Evolutionary conservation across 2,888 invertebrate genomes (phyloP), one percentile per base, ranked within the genome.

Genomic region (Ferrisia virgata): DNA sequence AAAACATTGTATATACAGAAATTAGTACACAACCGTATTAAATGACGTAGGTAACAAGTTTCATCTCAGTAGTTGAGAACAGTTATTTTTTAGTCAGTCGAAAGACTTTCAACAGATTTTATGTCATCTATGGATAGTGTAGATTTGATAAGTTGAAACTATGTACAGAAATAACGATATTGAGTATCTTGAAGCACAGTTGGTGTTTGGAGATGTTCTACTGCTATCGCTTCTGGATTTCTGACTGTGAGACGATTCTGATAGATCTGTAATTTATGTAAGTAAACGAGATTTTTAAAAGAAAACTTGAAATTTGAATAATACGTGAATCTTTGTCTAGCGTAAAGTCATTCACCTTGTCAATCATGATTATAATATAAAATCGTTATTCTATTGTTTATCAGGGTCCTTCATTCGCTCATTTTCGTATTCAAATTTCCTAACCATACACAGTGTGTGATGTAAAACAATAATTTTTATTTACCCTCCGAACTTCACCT

Each of bases 241-340:
- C 58, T 85, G 85, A 25, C 85, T 85, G 28, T 85, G 72, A 25
- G 85, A 85, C 1, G 86, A 85, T n/a, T 86, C 85, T 3, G 86
- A 85, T 25, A 86, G 78, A 40, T 86, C 86, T 86, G 85, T 1
- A 86, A 86, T n/a, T n/a, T n/a, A n/a, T n/a, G n/a, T n/a, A n/a
- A n/a, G n/a, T n/a, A n/a, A n/a, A n/a, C n/a, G n/a, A n/a, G n/a
- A n/a, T n/a, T n/a, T n/a, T n/a, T n/a, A n/a, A n/a, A n/a, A n/a
- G n/a, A n/a, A n/a, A n/a, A n/a, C n/a, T n/a, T n/a, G n/a, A n/a
- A n/a, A n/a, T n/a, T n/a, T n/a, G n/a, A n/a, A n/a, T n/a, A n/a
- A n/a, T n/a, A n/a, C n/a, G n/a, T n/a, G n/a, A n/a, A n/a, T n/a
- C n/a, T n/a, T n/a, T n/a, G n/a, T n/a, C n/a, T n/a, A n/a, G n/a